Conservation (phyloP, 2,888 invertebrate species). For the Steinernema hermaphroditum region DNA sequence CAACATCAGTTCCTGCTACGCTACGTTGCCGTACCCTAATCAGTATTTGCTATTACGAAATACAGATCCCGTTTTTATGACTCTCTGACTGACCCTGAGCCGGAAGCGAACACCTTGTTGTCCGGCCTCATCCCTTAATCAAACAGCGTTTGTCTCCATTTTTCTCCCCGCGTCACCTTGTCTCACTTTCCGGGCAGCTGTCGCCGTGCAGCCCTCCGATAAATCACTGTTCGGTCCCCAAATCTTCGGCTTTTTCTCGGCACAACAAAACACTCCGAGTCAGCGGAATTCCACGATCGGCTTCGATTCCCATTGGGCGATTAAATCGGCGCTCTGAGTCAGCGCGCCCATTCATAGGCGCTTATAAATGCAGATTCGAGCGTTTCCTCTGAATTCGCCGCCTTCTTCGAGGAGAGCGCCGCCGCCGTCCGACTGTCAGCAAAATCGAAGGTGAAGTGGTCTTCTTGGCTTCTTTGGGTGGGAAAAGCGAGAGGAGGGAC, state of each 20-base stretch:
- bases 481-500: slow-evolving; percentile 16
- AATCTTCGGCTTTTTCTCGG: background rate
- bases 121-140: slow-evolving; percentile 23
- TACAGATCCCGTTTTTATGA: too few relatives aligned
- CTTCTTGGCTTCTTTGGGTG: slow-evolving; percentile 21
- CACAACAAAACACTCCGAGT: background rate
- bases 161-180: slow-evolving; percentile 22
- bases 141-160: slow-evolving; percentile 28
- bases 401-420: background rate
- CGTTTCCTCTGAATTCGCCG: background rate
- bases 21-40: too few relatives aligned
- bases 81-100: background rate
- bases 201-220: background rate
- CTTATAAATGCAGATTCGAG: slow-evolving; percentile 1
- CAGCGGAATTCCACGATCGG: background rate
- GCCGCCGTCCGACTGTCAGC: background rate
- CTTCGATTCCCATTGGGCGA: slow-evolving; percentile 6
- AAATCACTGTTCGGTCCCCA: background rate
- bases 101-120: slow-evolving; percentile 23
- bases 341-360: slow-evolving; percentile 8
- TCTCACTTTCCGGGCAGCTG: slow-evolving; percentile 13
- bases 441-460: background rate
- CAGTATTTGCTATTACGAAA: too few relatives aligned
- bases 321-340: background rate
- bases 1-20: too few relatives aligned